Conservation (phyloP, 2,113 vertebrate species). For the Turdus rufiventris region DNA sequence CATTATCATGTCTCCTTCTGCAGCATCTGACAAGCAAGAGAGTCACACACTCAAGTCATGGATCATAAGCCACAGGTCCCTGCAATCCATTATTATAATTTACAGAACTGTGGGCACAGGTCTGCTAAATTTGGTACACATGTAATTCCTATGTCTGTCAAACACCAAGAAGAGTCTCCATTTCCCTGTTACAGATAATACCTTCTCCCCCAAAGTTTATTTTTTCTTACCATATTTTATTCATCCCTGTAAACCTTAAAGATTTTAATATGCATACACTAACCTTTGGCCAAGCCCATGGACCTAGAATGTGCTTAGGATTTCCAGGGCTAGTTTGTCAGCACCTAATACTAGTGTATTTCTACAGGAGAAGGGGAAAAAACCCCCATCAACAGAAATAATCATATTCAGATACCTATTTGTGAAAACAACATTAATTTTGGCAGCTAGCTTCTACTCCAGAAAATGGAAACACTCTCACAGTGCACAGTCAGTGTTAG, state of each 20-base stretch:
- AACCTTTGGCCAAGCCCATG: background rate
- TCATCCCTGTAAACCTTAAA: background rate
- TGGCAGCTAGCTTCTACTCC: background rate
- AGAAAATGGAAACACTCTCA: background rate
- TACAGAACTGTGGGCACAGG: background rate
- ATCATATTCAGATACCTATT: background rate
- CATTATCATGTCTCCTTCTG: background rate
- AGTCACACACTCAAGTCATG: background rate
- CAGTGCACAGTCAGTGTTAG: background rate
- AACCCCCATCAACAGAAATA: background rate
- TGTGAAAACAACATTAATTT: background rate
- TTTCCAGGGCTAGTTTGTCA: background rate
- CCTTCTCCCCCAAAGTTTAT: background rate
- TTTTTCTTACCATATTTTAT: background rate
- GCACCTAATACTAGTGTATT: background rate
- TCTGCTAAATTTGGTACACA: background rate
- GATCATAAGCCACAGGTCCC: background rate
- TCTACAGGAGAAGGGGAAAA: background rate
- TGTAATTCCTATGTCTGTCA: background rate
- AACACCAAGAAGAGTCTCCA: background rate
- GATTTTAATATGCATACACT: background rate
- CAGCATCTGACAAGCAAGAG: background rate
- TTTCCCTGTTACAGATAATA: background rate
- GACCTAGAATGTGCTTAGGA: background rate
- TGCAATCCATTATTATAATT: background rate